phyloP scores from a whole-genome alignment of 2,888 invertebrate genomes.

The Diachrysia chrysitis region DNA sequence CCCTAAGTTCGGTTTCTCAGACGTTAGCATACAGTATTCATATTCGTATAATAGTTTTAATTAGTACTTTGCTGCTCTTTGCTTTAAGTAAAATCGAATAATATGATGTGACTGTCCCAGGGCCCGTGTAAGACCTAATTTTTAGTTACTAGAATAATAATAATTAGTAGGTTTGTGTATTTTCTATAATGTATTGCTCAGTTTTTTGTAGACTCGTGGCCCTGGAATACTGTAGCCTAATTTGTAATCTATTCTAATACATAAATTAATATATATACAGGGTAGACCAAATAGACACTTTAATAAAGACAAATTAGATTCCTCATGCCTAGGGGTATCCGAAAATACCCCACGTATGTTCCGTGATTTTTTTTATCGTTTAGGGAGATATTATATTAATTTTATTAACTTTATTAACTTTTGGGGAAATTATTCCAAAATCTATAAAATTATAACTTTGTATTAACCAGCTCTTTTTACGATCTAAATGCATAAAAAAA shows the following conservation, averaged over 20 bases:
- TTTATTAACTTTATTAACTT: too few relatives aligned
- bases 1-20: not conserved
- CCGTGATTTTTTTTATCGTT: too few relatives aligned
- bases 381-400: too few relatives aligned
- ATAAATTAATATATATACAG: not conserved
- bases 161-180: slow-evolving; percentile 5
- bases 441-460: too few relatives aligned
- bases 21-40: not conserved
- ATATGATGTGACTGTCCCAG: slow-evolving; percentile 22
- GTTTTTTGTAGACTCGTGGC: slow-evolving; percentile 5
- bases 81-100: slow-evolving; percentile 15
- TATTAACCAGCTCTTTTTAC: too few relatives aligned
- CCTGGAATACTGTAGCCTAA: slow-evolving; percentile 59
- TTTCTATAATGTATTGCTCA: slow-evolving; percentile 7
- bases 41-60: not conserved
- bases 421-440: too few relatives aligned
- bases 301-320: too few relatives aligned
- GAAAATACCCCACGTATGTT: too few relatives aligned
- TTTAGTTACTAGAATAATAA: not conserved
- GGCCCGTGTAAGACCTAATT: slow-evolving; percentile 15
- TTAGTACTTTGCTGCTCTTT: slow-evolving; percentile 27
- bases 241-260: slow-evolving; percentile 19
- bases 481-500: too few relatives aligned
- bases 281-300: too few relatives aligned
- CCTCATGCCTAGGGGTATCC: too few relatives aligned